Evolutionary conservation across 2,888 invertebrate species (phyloP).

Genomic region (Thera obeliscata): DNA sequence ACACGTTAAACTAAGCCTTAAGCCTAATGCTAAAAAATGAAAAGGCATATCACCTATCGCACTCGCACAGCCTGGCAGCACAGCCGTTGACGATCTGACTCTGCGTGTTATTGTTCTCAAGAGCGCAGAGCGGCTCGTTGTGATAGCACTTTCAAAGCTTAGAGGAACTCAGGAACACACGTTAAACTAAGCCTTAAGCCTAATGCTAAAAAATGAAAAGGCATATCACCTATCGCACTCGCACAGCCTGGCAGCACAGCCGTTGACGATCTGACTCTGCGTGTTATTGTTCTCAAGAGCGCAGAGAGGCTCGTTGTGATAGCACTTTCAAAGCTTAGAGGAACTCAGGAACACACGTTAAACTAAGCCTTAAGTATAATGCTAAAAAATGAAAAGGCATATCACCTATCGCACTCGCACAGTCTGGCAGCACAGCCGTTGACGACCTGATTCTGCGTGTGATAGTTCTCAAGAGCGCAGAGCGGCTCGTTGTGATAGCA

Average conservation of each 20-base stretch:
- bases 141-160: constrained; percentile 92
- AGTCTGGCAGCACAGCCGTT: constrained; percentile 90
- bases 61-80: constrained; percentile 92
- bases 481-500: constrained; percentile 91
- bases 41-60: constrained; percentile 84
- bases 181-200: no score
- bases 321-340: no score
- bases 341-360: no score
- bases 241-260: constrained; percentile 91
- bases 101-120: constrained; percentile 69
- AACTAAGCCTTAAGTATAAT: no score
- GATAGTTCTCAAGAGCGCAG: constrained; percentile 86
- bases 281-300: constrained; percentile 82
- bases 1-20: no score
- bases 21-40: neutral
- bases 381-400: neutral
- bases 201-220: neutral
- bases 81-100: constrained; percentile 84
- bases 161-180: no score
- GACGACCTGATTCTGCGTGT: constrained; percentile 60
- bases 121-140: constrained; percentile 90
- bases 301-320: constrained; percentile 90
- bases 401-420: constrained; percentile 91
- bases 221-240: constrained; percentile 89
- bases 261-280: constrained; percentile 67